Evolutionary conservation across 2,888 invertebrate species (phyloP), one percentile per base, ranked within the genome.

Genomic region (Pogonocherus hispidulus): DNA sequence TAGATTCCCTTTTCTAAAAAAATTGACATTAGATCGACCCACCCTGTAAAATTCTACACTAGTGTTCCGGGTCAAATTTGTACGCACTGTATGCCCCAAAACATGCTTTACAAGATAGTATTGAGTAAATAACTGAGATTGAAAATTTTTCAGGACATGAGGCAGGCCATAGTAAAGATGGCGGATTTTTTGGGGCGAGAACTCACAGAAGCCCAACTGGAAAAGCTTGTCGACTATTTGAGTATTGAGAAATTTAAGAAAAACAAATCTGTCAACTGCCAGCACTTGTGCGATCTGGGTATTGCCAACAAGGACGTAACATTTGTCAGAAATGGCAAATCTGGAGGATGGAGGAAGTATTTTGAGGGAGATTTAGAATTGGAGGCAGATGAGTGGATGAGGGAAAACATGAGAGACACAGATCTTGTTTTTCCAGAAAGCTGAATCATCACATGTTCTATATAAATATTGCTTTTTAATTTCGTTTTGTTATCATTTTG

Each of bases 221-320:
- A 46, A 6, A 46, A 19, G 18, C 46, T 46, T 6, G 46, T 2
- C 8, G 46, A 46, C 8, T 46, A 46, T 19, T 18, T 46, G 19
- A 18, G 16, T 46, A 94, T 97, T 70, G 88, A 91, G 6, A 93
- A 90, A 81, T 96, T 97, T 86, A 92, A 92, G 73, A 87, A 90
- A 14, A 96, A 96, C 85, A 89, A 91, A 44, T 91, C 92, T 11
- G 91, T 95, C 0, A 96, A 96, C 37, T 52, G 52, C 37, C 51
- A 63, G 14, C 52, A 63, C 37, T 63, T 63, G 2, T 35, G 1
- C 90, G 89, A 78, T 87, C 89, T 54, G 86, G 85, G 1, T 0
- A 16, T 46, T 9, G 46, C 18, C 18, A 46, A 19, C 6, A 46
- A 14, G 4, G 16, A 46, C 1, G 16, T 16, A 6, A 4, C 0